These are phyloP conservation scores for Sipha maydis DNA, from an alignment of 2,888 invertebrate genomes.

Conservation along the genomic window DNA sequence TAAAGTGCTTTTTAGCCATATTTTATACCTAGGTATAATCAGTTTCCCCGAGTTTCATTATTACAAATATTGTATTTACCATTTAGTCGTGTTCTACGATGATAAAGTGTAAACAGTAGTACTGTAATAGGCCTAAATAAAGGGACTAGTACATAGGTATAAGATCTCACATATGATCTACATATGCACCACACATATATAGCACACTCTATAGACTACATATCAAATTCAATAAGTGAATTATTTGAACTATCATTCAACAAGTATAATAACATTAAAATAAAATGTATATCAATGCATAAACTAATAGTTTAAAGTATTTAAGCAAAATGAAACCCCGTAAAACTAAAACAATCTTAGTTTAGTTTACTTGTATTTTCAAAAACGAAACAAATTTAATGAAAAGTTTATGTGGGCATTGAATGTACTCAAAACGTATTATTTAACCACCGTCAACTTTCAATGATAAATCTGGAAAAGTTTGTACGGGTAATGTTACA, in stretches of 20 bases:
- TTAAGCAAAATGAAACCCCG: background rate
- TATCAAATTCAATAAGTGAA: background rate
- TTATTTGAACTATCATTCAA: background rate
- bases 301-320: background rate
- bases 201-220: background rate
- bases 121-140: background rate
- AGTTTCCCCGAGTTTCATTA: background rate
- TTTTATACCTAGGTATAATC: background rate
- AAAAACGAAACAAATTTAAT: constrained; percentile 25
- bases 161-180: background rate
- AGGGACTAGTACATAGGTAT: background rate
- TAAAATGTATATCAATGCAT: background rate
- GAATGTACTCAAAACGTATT: constrained; percentile 16
- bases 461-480: constrained; percentile 8
- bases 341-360: background rate
- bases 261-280: background rate
- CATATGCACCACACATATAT: too few species aligned
- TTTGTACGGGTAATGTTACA: constrained; percentile 17
- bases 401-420: constrained; percentile 1
- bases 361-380: constrained; percentile 9
- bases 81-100: background rate
- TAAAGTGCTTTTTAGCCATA: constrained; percentile 1
- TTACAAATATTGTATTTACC: constrained; percentile 17
- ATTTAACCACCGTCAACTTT: constrained; percentile 24
- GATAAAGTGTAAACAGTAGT: background rate